A percentile compares a stretch with the other conserved stretches of the same genome.
These are phyloP conservation scores for Protobothrops mucrosquamatus DNA, from an alignment of 2,113 vertebrate species.

Conservation along the genomic window DNA sequence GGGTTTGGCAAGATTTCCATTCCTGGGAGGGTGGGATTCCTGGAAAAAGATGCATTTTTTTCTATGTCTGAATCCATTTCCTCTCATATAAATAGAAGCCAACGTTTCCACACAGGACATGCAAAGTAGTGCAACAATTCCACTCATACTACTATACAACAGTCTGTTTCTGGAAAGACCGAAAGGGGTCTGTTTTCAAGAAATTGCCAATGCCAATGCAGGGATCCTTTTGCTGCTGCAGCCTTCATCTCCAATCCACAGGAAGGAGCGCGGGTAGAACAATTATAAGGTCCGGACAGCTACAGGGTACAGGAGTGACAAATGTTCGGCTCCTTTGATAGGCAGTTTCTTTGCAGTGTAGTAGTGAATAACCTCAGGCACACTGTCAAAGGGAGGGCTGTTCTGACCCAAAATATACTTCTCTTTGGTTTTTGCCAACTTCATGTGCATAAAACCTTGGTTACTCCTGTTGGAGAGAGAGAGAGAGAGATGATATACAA, in stretches of 20 bases:
- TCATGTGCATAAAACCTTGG: constrained; percentile 99
- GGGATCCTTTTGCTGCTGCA: constrained; percentile 8
- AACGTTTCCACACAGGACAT: constrained; percentile 55
- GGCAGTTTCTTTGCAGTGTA: constrained; percentile 95
- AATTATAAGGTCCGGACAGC: constrained; percentile 89
- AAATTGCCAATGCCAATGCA: constrained; percentile 19
- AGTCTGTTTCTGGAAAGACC: constrained; percentile 30
- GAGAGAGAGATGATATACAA: background rate
- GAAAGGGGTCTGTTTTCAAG: constrained; percentile 1
- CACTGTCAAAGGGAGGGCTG: constrained; percentile 90
- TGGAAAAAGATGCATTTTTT: constrained; percentile 20
- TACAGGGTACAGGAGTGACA: constrained; percentile 94
- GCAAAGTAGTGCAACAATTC: constrained; percentile 63
- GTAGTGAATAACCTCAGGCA: constrained; percentile 95
- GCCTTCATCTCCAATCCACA: constrained; percentile 59
- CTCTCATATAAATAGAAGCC: constrained; percentile 33
- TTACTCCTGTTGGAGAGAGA: constrained; percentile 81
- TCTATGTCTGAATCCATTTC: constrained; percentile 32
- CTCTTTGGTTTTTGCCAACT: constrained; percentile 87
- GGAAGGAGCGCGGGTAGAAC: constrained; percentile 44
- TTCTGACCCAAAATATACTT: constrained; percentile 94
- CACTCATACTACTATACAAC: constrained; percentile 39
- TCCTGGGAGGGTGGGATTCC: constrained; percentile 47
- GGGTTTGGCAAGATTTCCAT: constrained; percentile 63
- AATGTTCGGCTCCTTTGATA: constrained; percentile 93